phyloP scores from a whole-genome alignment of 2,797 vertebrate species.

The Acanthiza pusilla region DNA sequence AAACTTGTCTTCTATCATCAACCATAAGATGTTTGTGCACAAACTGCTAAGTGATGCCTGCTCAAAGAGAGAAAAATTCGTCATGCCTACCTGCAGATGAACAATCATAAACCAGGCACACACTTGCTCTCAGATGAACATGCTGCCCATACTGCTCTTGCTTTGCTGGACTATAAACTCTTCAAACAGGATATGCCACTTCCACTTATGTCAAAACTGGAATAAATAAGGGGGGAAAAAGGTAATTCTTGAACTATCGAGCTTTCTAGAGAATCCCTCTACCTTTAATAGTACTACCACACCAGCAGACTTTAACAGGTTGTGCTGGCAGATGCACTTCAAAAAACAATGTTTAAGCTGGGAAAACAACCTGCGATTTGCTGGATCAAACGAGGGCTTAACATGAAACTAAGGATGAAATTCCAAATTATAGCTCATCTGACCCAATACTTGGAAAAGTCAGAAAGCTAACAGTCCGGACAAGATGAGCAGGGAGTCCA shows the following conservation, averaged over 20 bases:
- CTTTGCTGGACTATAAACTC: background rate
- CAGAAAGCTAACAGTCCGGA: background rate
- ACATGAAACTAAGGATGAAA: background rate
- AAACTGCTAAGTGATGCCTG: background rate
- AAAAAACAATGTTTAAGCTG: background rate
- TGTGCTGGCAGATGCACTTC: rapidly evolving
- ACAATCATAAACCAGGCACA: background rate
- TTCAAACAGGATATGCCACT: rapidly evolving
- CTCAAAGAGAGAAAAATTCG: background rate
- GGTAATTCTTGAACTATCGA: rapidly evolving
- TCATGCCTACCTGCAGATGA: background rate
- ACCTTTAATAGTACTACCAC: background rate
- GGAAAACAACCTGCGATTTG: background rate
- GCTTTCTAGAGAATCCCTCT: background rate
- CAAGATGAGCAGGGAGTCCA: background rate
- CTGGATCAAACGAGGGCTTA: background rate
- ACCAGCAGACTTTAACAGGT: background rate
- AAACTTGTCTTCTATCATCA: background rate
- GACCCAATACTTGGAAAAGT: background rate
- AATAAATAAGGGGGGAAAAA: background rate
- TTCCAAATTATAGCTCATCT: background rate
- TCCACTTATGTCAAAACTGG: background rate
- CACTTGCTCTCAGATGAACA: background rate
- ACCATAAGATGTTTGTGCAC: background rate
- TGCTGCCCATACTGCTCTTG: background rate